Base-by-base conservation (phyloP, 2,888 invertebrate genomes). In the Panorpa germanica region DNA sequence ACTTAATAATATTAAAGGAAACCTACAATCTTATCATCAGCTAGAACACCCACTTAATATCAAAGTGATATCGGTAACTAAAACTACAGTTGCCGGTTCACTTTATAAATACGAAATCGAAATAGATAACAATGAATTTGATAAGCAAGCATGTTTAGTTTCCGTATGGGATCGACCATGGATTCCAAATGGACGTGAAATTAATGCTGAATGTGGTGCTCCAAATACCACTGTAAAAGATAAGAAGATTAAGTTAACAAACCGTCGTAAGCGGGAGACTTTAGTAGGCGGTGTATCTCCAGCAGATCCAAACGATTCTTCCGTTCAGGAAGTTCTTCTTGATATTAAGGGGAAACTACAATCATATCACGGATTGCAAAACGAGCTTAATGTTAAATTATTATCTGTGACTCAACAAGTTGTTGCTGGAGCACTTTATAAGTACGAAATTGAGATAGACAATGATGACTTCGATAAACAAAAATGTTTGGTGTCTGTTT, bases 121-220 rank as follows among this genome's bases (percentile, higher is more conserved):
- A n/a, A n/a, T n/a, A n/a, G 48, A 65, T 12, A 52, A 49, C 24
- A 45, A 51, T 1, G 45, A 52, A 38, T 39, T 64, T 2, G 40
- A 41, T 11, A 42, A 42, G 4, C 41, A 45, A 15, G 32, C 38
- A 3, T 71, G 70, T 41, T 39, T 53, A 15, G 44, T 69, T 20
- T 39, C 48, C 31, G 52, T 70, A 20, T 71, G 65, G 69, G 59
- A 65, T 13, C 55, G 53, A 29, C 50, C 59, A 1, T 73, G 71
- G 72, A 21, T 63, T 7, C 46, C 50, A 10, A 37, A 45, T 0
- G 51, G 49, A 2, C 49, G 50, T 37, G 47, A 61, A 26, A 46
- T 57, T 1, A 50, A 47, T 8, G 46, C 59, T 20, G 46, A 49
- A 25, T 59, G 59, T 35, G 48, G 49, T 23, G 42, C n/a, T n/a